A percentile compares a stretch with the other conserved stretches of the same genome.
phyloP scores from a whole-genome alignment of 1,140 invertebrate species.

The Pogonomyrmex barbatus region DNA sequence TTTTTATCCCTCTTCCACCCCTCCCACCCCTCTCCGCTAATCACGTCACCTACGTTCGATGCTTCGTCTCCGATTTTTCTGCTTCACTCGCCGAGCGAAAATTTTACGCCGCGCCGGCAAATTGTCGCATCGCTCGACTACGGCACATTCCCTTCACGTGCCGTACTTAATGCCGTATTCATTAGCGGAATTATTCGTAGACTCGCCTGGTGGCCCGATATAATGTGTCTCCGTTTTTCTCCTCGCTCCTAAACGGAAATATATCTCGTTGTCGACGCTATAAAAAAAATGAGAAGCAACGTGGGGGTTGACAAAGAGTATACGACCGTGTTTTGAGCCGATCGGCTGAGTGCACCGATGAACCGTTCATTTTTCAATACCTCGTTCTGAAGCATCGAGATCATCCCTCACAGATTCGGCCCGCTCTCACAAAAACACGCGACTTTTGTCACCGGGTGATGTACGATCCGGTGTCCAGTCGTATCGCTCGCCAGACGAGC shows the following conservation, averaged over 20 bases:
- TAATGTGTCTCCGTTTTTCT: conserved; percentile 19
- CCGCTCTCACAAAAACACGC: conserved; percentile 71
- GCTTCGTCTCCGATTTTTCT: conserved; percentile 69
- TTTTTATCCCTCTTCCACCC: conserved; percentile 60
- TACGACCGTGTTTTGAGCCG: conserved; percentile 66
- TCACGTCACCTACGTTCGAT: conserved; percentile 57
- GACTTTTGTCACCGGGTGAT: conserved; percentile 77
- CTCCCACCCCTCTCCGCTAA: conserved; percentile 61
- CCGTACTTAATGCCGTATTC: conserved; percentile 63
- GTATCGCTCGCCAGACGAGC: conserved; percentile 43
- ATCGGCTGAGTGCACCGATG: conserved; percentile 75
- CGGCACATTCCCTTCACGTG: conserved; percentile 23
- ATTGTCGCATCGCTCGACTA: conserved; percentile 6
- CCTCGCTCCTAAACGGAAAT: conserved; percentile 43
- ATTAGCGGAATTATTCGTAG: conserved; percentile 67
- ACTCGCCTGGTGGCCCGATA: not conserved
- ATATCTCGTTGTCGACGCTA: conserved; percentile 47
- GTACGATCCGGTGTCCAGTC: conserved; percentile 67
- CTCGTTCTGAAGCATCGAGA: conserved; percentile 68
- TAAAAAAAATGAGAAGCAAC: conserved; percentile 30
- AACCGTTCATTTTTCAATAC: conserved; percentile 78
- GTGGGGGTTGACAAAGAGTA: conserved; percentile 54
- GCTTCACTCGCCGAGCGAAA: conserved; percentile 47
- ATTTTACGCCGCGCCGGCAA: conserved; percentile 63
- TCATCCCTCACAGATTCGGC: conserved; percentile 75